Evolutionary conservation across 1,140 invertebrate genomes (phyloP).

Genomic region (Trichoplusia ni): DNA sequence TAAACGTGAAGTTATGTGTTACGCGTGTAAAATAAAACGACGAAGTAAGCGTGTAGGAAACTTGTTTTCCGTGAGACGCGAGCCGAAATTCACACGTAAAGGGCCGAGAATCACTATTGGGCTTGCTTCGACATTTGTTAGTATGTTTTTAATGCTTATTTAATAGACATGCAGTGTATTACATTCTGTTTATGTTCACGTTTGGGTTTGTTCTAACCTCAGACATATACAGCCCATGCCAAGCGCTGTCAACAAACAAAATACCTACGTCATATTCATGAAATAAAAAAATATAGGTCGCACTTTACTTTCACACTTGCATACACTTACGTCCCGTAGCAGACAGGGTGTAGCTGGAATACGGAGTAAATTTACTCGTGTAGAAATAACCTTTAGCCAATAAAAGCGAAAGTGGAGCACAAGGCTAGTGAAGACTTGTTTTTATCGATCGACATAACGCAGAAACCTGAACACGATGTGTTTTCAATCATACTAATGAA

Average conservation of each 20-base stretch:
- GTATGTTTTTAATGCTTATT: neutral
- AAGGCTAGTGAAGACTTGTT: conserved; percentile 40
- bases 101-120: conserved; percentile 37
- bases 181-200: too few species aligned
- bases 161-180: too few species aligned
- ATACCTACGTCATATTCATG: conserved; percentile 40
- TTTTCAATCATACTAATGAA: conserved; percentile 32
- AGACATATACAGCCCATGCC: conserved; percentile 30
- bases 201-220: neutral
- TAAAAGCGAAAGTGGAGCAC: conserved; percentile 45
- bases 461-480: conserved; percentile 17
- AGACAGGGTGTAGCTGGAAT: conserved; percentile 11
- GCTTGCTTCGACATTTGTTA: neutral
- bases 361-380: conserved; percentile 17
- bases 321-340: conserved; percentile 9
- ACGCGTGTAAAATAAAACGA: conserved; percentile 25
- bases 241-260: conserved; percentile 29
- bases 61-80: conserved; percentile 54
- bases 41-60: conserved; percentile 37
- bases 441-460: conserved; percentile 36
- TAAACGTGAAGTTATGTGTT: conserved; percentile 28
- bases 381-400: conserved; percentile 39
- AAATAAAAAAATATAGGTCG: conserved; percentile 39
- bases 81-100: conserved; percentile 40
- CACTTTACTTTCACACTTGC: conserved; percentile 2